A percentile compares a stretch with the other conserved stretches of the same genome.
Conservation (phyloP, 1,140 invertebrate species). For the Bombus ignitus region DNA sequence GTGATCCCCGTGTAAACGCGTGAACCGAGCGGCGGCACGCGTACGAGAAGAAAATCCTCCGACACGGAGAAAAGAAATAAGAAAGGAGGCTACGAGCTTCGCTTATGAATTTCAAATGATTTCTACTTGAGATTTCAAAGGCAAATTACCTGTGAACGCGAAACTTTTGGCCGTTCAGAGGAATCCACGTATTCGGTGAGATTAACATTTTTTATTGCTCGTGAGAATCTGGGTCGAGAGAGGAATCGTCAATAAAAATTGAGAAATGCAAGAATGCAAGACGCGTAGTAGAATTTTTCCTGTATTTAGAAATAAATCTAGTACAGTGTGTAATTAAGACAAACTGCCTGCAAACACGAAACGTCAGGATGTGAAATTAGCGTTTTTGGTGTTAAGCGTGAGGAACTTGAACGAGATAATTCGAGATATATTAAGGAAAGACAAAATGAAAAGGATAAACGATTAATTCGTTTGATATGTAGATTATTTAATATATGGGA, state of each 20-base stretch:
- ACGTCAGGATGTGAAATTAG: too few species aligned
- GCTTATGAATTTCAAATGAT: constrained; percentile 23
- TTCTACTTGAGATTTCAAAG: constrained; percentile 13
- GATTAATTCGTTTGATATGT: neutral
- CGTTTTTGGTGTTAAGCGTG: neutral
- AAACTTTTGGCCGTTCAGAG: neutral
- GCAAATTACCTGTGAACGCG: neutral
- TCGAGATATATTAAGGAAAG: neutral
- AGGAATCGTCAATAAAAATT: neutral
- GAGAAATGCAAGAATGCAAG: neutral
- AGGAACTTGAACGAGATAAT: neutral
- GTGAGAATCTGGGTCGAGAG: neutral
- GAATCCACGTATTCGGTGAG: neutral
- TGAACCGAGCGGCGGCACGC: neutral
- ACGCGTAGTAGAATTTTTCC: neutral
- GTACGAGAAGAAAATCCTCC: neutral
- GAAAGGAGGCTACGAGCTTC: neutral
- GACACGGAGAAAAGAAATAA: neutral
- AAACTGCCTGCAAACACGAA: too few species aligned
- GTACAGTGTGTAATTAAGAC: neutral
- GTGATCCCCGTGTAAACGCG: constrained; percentile 4
- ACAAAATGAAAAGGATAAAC: too few species aligned
- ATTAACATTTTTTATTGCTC: constrained; percentile 1
- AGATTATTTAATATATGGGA: too few species aligned
- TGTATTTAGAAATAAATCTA: neutral